Evolutionary conservation across 2,797 vertebrate genomes (phyloP).

Genomic region (Clamator glandarius): DNA sequence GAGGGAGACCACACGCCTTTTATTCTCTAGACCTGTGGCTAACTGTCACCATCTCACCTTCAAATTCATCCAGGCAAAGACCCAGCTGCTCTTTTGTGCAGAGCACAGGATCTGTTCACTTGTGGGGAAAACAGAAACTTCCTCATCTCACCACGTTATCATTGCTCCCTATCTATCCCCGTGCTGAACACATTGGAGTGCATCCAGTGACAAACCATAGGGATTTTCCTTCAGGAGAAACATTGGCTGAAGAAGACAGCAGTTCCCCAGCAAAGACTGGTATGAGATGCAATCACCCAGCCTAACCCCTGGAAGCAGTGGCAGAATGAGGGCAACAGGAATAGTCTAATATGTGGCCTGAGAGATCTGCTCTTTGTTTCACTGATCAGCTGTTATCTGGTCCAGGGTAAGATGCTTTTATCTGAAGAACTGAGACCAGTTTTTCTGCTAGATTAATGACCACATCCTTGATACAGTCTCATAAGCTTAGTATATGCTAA

Average conservation of each 20-base stretch:
- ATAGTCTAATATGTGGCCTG: neutral
- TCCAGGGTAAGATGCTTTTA: neutral
- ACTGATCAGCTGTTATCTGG: neutral
- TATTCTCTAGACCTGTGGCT: neutral
- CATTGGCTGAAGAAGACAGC: neutral
- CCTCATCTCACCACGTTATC: conserved; percentile 17
- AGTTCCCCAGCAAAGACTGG: neutral
- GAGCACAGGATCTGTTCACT: no score
- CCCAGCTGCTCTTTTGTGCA: neutral
- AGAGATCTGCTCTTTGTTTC: neutral
- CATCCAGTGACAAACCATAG: neutral
- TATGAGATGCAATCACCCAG: neutral
- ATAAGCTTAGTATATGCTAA: neutral
- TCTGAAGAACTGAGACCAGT: neutral
- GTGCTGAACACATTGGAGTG: neutral
- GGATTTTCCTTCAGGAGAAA: neutral
- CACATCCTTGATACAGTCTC: neutral
- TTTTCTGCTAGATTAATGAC: neutral
- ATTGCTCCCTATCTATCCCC: neutral
- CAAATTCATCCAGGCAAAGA: neutral
- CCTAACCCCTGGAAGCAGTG: neutral
- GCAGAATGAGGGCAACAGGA: neutral
- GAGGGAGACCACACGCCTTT: neutral
- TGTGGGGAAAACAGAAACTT: neutral
- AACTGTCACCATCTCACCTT: neutral